Conservation (phyloP, 1,140 invertebrate genomes). For the Sycophaga agraensis region DNA sequence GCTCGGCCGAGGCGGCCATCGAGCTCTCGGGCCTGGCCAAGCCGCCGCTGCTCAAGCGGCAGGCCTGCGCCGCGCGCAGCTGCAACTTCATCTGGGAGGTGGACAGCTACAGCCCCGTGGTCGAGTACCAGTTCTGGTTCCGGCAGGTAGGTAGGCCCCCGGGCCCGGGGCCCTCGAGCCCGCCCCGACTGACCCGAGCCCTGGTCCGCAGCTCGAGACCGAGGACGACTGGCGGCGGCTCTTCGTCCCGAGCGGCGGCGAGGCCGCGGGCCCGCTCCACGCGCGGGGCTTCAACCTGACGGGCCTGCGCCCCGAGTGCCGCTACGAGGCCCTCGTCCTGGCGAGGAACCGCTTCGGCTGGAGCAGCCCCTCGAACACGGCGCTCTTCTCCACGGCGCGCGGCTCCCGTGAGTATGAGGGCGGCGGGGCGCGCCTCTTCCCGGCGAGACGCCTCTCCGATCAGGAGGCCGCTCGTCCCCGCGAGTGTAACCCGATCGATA, state of each 20-base stretch:
- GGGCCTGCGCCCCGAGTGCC: slow-evolving; percentile 65
- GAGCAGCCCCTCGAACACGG: slow-evolving; percentile 66
- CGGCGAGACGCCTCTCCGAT: too few relatives aligned
- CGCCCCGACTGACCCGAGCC: too few relatives aligned
- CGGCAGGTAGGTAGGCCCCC: slow-evolving; percentile 39
- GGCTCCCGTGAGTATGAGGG: slow-evolving; percentile 2
- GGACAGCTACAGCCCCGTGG: slow-evolving; percentile 73
- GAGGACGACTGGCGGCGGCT: slow-evolving; percentile 67
- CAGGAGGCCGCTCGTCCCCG: too few relatives aligned
- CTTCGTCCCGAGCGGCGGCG: slow-evolving; percentile 66
- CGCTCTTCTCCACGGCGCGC: slow-evolving; percentile 59
- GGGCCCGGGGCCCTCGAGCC: slow-evolving; percentile 34
- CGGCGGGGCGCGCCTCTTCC: too few relatives aligned
- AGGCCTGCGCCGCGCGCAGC: slow-evolving; percentile 52
- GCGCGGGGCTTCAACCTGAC: slow-evolving; percentile 67
- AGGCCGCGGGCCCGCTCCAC: slow-evolving; percentile 63
- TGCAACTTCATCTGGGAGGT: slow-evolving; percentile 76
- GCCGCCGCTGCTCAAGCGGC: slow-evolving; percentile 64
- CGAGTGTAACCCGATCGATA: too few relatives aligned
- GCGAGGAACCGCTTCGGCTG: slow-evolving; percentile 73
- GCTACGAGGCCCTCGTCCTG: slow-evolving; percentile 70
- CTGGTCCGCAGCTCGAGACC: slow-evolving; percentile 34
- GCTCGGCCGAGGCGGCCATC: slow-evolving; percentile 57
- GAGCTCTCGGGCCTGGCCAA: slow-evolving; percentile 65
- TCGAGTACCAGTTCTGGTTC: slow-evolving; percentile 72